Base-by-base conservation (phyloP, 2,113 vertebrate species). In the Catharus fuscescens region DNA sequence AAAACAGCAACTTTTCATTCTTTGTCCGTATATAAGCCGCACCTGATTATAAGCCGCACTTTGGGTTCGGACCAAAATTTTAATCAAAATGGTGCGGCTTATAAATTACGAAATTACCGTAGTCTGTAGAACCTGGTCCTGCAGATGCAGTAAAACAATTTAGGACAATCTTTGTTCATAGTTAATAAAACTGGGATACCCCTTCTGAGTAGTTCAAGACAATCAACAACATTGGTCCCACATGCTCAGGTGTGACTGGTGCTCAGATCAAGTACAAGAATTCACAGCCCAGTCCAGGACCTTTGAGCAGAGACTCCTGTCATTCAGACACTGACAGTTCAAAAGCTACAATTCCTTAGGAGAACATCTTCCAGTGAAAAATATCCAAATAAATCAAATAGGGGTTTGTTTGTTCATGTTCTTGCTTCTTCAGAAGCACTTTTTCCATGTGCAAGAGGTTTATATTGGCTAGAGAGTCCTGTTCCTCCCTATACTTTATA, bases 401-500 rank as follows among this genome's bases (percentile, higher is more conserved):
- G 8, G 11, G 1, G 10, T 5, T 9, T 26, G 2, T 29, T 64
- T 36, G 4, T 5, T 38, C 32, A 1, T 31, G 7, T 23, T 57
- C 8, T 80, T 80, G 6, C 14, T 56, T 86, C 80, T 84, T 71
- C 60, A n/a, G 25, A 66, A 62, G 14, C 12, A 18, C 7, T 61
- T 6, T n/a, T 8, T 61, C 17, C 0, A 0, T 50, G 28, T 28
- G 18, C 21, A 73, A 48, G 15, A 45, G 5, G 45, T 18, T 18
- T 24, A n/a, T 14, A 36, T 23, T 74, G 38, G 18, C 13, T 34
- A 61, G 52, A 32, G 12, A 14, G 2, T 64, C 2, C 6, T 34
- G 26, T 76, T 86, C 21, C 16, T 82, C 24, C 16, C 32, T 59
- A 14, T 54, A 9, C 9, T 50, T 71, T 66, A 12, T 42, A 66